A percentile compares a stretch with the other conserved stretches of the same genome.
Conservation (phyloP, 2,888 invertebrate species). For the Oscheius sp. region DNA sequence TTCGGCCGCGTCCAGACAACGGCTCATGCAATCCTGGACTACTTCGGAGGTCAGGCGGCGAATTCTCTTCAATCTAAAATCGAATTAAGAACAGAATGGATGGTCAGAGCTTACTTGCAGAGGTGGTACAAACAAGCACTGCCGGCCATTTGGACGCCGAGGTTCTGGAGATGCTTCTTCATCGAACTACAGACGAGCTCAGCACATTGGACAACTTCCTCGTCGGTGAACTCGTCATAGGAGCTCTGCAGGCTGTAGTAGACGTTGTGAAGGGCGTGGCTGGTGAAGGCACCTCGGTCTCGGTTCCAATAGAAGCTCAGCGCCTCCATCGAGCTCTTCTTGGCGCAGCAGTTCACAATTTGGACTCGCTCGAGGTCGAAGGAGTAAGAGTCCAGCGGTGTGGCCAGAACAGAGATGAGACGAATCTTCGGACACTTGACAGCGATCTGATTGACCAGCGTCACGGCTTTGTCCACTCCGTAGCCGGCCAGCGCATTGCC, state of each 20-base stretch:
- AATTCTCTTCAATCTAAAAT: slow-evolving; percentile 58
- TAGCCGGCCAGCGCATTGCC: slow-evolving; percentile 52
- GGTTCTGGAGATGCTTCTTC: slow-evolving; percentile 48
- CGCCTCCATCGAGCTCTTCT: slow-evolving; percentile 47
- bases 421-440: slow-evolving; percentile 49
- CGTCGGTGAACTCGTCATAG: slow-evolving; percentile 55
- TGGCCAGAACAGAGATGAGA: slow-evolving; percentile 52
- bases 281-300: slow-evolving; percentile 54
- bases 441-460: slow-evolving; percentile 46
- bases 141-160: slow-evolving; percentile 63
- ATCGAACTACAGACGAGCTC: slow-evolving; percentile 54
- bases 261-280: slow-evolving; percentile 57
- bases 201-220: slow-evolving; percentile 52
- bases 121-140: slow-evolving; percentile 64
- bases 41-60: slow-evolving; percentile 45
- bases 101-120: slow-evolving; percentile 51
- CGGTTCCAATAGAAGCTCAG: slow-evolving; percentile 48
- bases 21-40: slow-evolving; percentile 55
- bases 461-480: slow-evolving; percentile 51
- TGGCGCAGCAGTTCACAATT: slow-evolving; percentile 50
- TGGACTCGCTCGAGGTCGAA: slow-evolving; percentile 29
- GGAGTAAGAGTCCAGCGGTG: slow-evolving; percentile 50
- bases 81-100: not conserved
- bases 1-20: slow-evolving; percentile 61
- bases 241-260: slow-evolving; percentile 56